Evolutionary conservation across 2,113 vertebrate species (phyloP), one percentile per base, ranked within the genome.

Genomic region (Copsychus sechellarum): DNA sequence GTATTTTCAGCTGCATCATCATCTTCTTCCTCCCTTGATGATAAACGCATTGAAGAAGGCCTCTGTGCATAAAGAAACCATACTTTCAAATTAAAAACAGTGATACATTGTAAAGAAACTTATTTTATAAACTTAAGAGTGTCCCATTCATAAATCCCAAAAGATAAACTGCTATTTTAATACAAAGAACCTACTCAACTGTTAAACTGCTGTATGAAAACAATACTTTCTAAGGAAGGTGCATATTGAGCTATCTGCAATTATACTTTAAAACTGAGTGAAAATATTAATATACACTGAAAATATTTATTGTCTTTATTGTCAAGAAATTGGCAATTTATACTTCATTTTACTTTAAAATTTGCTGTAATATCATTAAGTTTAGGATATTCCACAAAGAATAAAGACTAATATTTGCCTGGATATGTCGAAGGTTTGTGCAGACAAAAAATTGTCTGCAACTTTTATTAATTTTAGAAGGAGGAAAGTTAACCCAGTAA

Each of bases 1-100:
- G 97, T 98, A 94, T 98, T 99, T 88, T 98, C 98, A 60, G 94
- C 97, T 90, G 98, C 98, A 6, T 99, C 99, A 11, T 99, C 99
- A 40, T 99, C 99, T 21, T 98, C 98, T 57, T 98, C 97, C 83
- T 98, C 97, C 72, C 97, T 97, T 92, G 92, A 85, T 72, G 98
- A 97, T 10, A 98, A 88, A 91, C 98, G 97, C 33, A 98, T 98
- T 64, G 98, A 98, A 77, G 98, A 97, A 33, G 98, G 98, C 64
- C 98, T 98, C 99, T 99, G 97, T 76, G 21, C 51, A 82, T n/a
- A 92, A 86, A 93, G 57, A 81, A 92, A 70, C 3, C 82, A 51
- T 17, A 93, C 31, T 77, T 92, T 56, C n/a, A 72, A 85, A 89
- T 78, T 81, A 93, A 91, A 77, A 25, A 48, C 5, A 20, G 4